Evolutionary conservation across 2,888 invertebrate genomes (phyloP).

Genomic region (Alcis repandata): DNA sequence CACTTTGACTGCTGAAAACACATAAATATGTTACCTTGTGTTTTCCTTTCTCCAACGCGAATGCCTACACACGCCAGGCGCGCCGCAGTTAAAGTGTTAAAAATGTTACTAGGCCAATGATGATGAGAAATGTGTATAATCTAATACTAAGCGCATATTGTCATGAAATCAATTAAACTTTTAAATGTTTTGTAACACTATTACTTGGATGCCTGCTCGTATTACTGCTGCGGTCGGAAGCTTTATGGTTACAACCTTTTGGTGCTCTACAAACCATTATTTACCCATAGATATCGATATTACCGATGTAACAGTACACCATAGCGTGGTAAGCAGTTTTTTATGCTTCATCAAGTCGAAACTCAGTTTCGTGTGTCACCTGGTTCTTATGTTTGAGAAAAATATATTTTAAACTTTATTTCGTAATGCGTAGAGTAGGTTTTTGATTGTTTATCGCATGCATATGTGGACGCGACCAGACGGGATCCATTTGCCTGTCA

Average conservation of each 20-base stretch:
- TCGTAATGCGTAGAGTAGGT: conserved; percentile 42
- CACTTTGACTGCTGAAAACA: too few species aligned
- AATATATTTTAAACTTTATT: conserved; percentile 52
- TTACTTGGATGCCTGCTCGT: conserved; percentile 15
- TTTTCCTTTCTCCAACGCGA: too few species aligned
- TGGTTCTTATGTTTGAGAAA: conserved; percentile 55
- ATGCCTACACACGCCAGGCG: too few species aligned
- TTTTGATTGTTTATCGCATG: conserved; percentile 53
- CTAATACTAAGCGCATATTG: too few species aligned
- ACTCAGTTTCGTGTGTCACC: conserved; percentile 77
- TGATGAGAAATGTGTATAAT: too few species aligned
- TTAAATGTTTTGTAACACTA: neutral
- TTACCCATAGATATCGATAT: conserved; percentile 52
- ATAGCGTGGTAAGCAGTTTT: conserved; percentile 76
- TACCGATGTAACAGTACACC: conserved; percentile 70
- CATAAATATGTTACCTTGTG: too few species aligned
- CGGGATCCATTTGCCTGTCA: conserved; percentile 67
- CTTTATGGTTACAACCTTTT: conserved; percentile 16
- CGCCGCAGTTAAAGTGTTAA: too few species aligned
- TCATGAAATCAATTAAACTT: too few species aligned
- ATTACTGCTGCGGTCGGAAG: conserved; percentile 53
- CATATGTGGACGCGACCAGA: conserved; percentile 64
- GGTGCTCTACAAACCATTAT: conserved; percentile 28
- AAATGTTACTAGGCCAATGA: too few species aligned
- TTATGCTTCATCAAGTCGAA: conserved; percentile 81